Evolutionary conservation across 1,140 invertebrate species (phyloP).

Genomic region (Medauroidea extradentata): DNA sequence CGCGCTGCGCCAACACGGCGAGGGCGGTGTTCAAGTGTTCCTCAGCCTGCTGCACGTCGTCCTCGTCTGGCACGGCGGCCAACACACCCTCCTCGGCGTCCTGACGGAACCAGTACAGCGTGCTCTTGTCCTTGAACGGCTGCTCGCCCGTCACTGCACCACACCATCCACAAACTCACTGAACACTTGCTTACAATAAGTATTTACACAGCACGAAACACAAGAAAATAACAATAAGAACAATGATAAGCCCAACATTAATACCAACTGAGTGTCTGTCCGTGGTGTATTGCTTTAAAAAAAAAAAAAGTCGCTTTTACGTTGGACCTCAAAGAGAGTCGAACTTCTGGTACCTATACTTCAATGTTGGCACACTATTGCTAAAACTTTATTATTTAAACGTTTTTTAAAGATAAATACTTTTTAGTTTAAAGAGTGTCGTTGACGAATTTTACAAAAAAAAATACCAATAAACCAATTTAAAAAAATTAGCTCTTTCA

Average conservation of each 20-base stretch:
- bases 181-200: too few relatives aligned
- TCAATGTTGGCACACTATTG: too few relatives aligned
- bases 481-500: too few relatives aligned
- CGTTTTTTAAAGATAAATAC: too few relatives aligned
- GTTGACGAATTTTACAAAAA: too few relatives aligned
- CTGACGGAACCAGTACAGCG: conserved; percentile 75
- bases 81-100: conserved; percentile 55
- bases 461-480: too few relatives aligned
- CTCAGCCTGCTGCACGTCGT: conserved; percentile 58
- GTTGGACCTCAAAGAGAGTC: too few relatives aligned
- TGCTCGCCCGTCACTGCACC: conserved; percentile 68
- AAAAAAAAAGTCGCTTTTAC: too few relatives aligned
- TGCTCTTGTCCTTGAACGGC: conserved; percentile 79
- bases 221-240: not conserved
- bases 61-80: conserved; percentile 45
- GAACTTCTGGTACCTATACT: too few relatives aligned
- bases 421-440: too few relatives aligned
- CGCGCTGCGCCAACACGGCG: conserved; percentile 59
- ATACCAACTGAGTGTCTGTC: not conserved
- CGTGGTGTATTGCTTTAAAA: conserved; percentile 7
- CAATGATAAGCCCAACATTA: not conserved
- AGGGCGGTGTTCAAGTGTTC: conserved; percentile 65
- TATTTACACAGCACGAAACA: not conserved
- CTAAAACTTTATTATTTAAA: too few relatives aligned
- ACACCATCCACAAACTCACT: conserved; percentile 5